Evolutionary conservation across 2,888 invertebrate species (phyloP), one percentile per base, ranked within the genome.

Genomic region (Oxycera nigricornis): DNA sequence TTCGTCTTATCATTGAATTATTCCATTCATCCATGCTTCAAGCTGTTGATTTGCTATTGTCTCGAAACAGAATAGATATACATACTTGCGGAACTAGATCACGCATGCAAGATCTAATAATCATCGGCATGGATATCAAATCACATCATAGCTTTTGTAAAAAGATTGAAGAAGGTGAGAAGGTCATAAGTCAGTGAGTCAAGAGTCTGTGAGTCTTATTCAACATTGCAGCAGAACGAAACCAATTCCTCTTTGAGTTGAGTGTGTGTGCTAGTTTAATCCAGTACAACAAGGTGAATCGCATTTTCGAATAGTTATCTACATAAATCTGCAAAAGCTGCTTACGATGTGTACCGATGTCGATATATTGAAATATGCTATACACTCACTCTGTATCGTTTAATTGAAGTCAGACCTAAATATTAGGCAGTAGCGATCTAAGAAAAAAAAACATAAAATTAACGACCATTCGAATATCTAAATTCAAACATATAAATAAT

Each of bases 401-500:
- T 46, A 46, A 46, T 46, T 46, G 46, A 46, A 46, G 46, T 46
- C 46, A 3, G 46, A n/a, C 46, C 11, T n/a, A 14, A 46, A 46
- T 46, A 17, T 46, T 46, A 46, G n/a, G n/a, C n/a, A 46, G 46
- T 46, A 46, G n/a, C 2, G 46, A 46, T 46, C 17, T 14, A 11
- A 7, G 46, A 6, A 11, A 46, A 46, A 7, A 46, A 46, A 46
- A n/a, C 17, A n/a, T 17, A 14, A 11, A 46, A 11, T 35, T 35
- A 35, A n/a, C n/a, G n/a, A n/a, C n/a, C n/a, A n/a, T n/a, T n/a
- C 39, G 14, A 39, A 7, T 39, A 39, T 14, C 9, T 9, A 39
- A 39, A 39, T 39, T 14, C 39, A 14, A 39, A 39, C 39, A n/a
- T n/a, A 24, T 62, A 35, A 35, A 62, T 62, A 62, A 62, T 35